Evolutionary conservation across 2,888 invertebrate species (phyloP), one percentile per base, ranked within the genome.

Genomic region (Anthophora plumipes): DNA sequence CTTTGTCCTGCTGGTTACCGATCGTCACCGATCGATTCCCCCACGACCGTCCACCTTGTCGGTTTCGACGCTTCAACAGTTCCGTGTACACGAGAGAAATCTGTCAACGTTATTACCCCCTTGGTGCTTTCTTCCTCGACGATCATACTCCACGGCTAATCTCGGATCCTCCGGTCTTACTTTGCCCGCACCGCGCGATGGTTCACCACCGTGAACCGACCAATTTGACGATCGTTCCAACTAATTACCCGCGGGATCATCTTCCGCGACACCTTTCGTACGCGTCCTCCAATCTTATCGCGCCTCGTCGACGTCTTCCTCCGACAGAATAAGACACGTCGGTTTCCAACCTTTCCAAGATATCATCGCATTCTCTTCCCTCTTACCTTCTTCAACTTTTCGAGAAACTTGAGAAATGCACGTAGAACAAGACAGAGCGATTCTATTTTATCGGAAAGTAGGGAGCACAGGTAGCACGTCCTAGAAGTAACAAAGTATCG

Each of bases 221-320:
- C 17, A 22, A 9, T 14, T 25, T 4, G 6, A 22, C 22, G 20
- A 77, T 5, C 48, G 39, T 22, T 48, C 46, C 39, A 41, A 20
- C 2, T 6, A 60, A 20, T 37, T 37, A n/a, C 67, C 25, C 50
- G 52, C 39, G 60, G 57, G 37, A 63, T n/a, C 81, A 80, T 80
- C 55, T 72, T 73, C 68, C 68, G 20, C 60, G 61, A 31, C 41
- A 12, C 41, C 41, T 52, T 41, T 55, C 22, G 43, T 41, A 41
- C 59, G 17, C 20, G 6, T 60, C 20, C 59, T 14, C n/a, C n/a
- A n/a, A n/a, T n/a, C n/a, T 5, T 61, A 5, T 31, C 5, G 14
- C 52, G 31, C 22, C 20, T 43, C 39, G 46, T 9, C 46, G 7
- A 17, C 22, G 31, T 22, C 37, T 25, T 64, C 8, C 20, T 7